These are phyloP conservation scores for Thecophora atra DNA, from an alignment of 2,888 invertebrate genomes.

Conservation along the genomic window DNA sequence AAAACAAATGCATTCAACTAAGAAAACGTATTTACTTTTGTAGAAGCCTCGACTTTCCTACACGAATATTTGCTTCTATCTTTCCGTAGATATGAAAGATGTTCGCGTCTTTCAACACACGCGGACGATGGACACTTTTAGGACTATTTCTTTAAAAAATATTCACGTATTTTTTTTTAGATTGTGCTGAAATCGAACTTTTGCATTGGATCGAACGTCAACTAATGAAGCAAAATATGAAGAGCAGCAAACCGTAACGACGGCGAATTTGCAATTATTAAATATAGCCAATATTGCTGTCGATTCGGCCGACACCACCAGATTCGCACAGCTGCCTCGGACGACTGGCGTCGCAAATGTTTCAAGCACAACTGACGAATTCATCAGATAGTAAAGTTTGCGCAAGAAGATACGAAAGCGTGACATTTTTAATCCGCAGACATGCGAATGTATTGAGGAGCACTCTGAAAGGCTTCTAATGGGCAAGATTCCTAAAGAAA, in stretches of 20 bases:
- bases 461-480: constrained; percentile 20
- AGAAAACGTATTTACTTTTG: background rate
- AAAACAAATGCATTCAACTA: background rate
- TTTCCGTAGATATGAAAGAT: background rate
- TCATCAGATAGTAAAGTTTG: constrained; percentile 10
- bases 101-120: background rate
- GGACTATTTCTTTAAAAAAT: constrained; percentile 13
- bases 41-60: background rate
- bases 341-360: constrained; percentile 24
- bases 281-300: constrained; percentile 2
- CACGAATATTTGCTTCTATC: background rate
- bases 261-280: constrained; percentile 2
- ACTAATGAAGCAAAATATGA: constrained; percentile 24
- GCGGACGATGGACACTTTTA: constrained; percentile 19
- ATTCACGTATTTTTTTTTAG: background rate
- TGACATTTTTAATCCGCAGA: constrained; percentile 10
- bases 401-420: background rate
- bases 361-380: constrained; percentile 30
- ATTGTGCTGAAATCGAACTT: background rate
- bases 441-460: background rate
- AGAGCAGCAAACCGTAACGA: background rate
- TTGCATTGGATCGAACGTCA: constrained; percentile 15
- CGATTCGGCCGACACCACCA: background rate
- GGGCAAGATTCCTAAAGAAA: constrained; percentile 17
- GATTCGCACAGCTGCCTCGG: constrained; percentile 10